Evolutionary conservation across 2,797 vertebrate genomes (phyloP).

Genomic region (Rhinella marina): DNA sequence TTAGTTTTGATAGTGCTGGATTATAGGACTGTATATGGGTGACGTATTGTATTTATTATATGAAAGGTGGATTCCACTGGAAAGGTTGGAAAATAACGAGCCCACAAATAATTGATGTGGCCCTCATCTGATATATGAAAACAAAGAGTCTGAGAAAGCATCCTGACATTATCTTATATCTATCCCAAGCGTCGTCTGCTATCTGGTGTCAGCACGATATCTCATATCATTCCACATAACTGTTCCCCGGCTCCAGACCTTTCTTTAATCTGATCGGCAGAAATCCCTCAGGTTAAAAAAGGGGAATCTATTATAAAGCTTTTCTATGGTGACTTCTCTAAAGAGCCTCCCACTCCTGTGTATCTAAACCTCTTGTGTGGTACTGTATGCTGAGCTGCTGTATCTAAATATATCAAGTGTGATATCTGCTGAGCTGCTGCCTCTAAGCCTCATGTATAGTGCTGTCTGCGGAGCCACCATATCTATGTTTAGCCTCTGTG

Average conservation of each 20-base stretch:
- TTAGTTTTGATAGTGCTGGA: too few species aligned
- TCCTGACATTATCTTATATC: neutral
- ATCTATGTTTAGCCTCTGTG: neutral
- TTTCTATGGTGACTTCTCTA: neutral
- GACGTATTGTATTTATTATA: too few species aligned
- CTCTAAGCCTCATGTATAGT: neutral
- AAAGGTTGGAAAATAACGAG: neutral
- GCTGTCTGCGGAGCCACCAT: too few species aligned
- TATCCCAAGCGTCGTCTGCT: neutral
- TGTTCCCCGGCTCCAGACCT: neutral
- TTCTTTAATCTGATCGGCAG: conserved; percentile 37
- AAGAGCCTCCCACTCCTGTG: too few species aligned
- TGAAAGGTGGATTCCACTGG: neutral
- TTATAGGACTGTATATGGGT: too few species aligned
- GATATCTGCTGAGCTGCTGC: too few species aligned
- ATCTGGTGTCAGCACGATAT: neutral
- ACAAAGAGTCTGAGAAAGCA: neutral
- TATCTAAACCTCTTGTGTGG: too few species aligned
- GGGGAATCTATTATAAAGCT: neutral
- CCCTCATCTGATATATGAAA: neutral
- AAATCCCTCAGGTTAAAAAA: neutral
- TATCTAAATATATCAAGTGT: too few species aligned
- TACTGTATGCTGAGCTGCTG: too few species aligned
- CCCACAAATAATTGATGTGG: neutral
- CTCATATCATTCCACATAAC: conserved; percentile 38